A percentile compares a stretch with the other conserved stretches of the same genome.
Evolutionary conservation across 2,113 vertebrate species (phyloP).

Genomic region (Monopterus albus): DNA sequence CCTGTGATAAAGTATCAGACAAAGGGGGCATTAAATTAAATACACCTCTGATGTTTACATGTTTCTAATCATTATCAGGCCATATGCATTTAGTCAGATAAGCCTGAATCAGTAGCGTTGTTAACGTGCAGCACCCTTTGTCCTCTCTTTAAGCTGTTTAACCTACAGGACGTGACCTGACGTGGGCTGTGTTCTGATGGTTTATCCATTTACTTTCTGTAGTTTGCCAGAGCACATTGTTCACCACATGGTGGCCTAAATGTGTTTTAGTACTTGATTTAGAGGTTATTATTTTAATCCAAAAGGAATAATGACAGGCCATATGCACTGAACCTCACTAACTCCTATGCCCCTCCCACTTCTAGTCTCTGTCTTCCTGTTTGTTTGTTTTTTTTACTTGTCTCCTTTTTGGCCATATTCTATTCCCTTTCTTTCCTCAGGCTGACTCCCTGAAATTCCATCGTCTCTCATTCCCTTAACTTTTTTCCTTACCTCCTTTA

Average conservation of each 20-base stretch:
- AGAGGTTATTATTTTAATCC: slow-evolving; percentile 59
- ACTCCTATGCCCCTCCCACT: slow-evolving; percentile 36
- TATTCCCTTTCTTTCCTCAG: slow-evolving; percentile 23
- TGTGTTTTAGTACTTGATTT: slow-evolving; percentile 32
- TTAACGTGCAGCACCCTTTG: slow-evolving; percentile 16
- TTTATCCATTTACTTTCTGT: slow-evolving; percentile 46
- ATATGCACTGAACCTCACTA: not conserved
- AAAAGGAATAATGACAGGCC: slow-evolving; percentile 32
- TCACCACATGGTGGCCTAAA: slow-evolving; percentile 12
- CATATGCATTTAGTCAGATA: slow-evolving; percentile 16
- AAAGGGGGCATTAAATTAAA: not conserved
- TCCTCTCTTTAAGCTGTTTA: slow-evolving; percentile 16
- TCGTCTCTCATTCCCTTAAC: slow-evolving; percentile 38
- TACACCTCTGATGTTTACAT: slow-evolving; percentile 18
- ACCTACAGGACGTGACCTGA: slow-evolving; percentile 33
- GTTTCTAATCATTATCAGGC: not conserved
- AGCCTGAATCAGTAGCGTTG: slow-evolving; percentile 23
- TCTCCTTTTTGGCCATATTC: slow-evolving; percentile 45
- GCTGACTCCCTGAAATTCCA: slow-evolving; percentile 65
- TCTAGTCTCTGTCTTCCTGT: slow-evolving; percentile 48
- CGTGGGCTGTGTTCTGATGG: slow-evolving; percentile 18
- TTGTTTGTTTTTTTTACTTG: slow-evolving; percentile 46
- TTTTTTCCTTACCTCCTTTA: slow-evolving; percentile 23
- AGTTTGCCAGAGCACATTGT: slow-evolving; percentile 19
- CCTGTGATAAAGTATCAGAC: slow-evolving; percentile 9